Conservation (phyloP, 2,797 vertebrate species). For the Tapera naevia region DNA sequence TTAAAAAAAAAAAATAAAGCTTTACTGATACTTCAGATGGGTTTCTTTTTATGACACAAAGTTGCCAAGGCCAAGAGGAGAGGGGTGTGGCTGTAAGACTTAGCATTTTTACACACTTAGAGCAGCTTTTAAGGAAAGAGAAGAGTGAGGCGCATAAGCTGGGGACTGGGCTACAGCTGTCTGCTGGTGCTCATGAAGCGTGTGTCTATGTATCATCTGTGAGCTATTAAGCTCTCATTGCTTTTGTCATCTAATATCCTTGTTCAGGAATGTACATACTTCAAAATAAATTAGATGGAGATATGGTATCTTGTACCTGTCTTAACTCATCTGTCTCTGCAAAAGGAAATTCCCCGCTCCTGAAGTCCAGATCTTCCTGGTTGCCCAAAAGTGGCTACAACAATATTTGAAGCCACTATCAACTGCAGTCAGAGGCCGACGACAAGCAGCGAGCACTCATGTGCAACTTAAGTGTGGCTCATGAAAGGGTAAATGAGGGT, state of each 20-base stretch:
- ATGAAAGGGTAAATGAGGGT: neutral
- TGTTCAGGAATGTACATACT: constrained; percentile 43
- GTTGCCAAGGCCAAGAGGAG: neutral
- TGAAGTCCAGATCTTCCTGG: neutral
- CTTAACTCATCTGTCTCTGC: constrained; percentile 16
- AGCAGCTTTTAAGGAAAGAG: neutral
- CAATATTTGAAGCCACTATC: neutral
- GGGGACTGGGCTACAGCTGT: neutral
- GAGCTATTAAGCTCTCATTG: constrained; percentile 47
- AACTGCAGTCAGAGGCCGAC: neutral
- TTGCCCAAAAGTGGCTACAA: neutral
- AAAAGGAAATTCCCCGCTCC: neutral
- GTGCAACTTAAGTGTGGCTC: fast-evolving
- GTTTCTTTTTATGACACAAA: neutral
- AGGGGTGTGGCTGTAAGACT: neutral
- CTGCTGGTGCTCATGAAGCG: neutral
- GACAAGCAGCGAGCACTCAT: neutral
- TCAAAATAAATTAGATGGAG: constrained; percentile 39
- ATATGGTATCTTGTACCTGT: constrained; percentile 34
- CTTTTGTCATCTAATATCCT: constrained; percentile 51
- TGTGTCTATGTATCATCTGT: constrained; percentile 13
- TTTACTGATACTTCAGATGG: neutral
- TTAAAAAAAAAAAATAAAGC: neutral
- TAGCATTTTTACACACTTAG: neutral
- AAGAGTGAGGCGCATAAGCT: neutral